Percentiles rank a stretch among this genome's conserved stretches.
These are phyloP conservation scores for Lepidurus couesii DNA, from an alignment of 1,140 invertebrate species.

Conservation along the genomic window DNA sequence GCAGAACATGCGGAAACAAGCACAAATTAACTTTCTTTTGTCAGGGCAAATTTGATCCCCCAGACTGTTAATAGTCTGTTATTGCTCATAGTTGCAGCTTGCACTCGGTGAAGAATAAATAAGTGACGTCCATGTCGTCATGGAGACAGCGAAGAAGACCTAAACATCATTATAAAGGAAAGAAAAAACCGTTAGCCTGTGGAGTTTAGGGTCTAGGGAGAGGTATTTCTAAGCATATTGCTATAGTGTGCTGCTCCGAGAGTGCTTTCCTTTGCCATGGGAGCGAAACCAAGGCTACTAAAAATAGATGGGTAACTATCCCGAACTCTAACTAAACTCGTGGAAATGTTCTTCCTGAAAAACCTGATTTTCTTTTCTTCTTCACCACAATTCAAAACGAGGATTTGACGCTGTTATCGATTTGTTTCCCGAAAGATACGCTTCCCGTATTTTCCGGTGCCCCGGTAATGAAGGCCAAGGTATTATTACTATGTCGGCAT, in stretches of 20 bases:
- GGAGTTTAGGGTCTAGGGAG: background rate
- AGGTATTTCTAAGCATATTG: background rate
- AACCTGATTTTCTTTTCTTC: too few species aligned
- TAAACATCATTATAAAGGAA: conserved; percentile 12
- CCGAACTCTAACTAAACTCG: too few species aligned
- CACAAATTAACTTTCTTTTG: background rate
- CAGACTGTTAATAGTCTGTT: conserved; percentile 19
- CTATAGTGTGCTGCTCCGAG: background rate
- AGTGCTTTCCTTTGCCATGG: conserved; percentile 18
- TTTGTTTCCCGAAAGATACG: too few species aligned
- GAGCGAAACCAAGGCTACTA: background rate
- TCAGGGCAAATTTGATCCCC: background rate
- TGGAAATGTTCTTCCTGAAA: too few species aligned
- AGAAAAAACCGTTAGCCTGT: background rate
- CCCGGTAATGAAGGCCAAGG: too few species aligned
- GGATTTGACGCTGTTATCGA: too few species aligned
- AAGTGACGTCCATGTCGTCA: background rate
- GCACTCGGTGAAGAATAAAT: background rate
- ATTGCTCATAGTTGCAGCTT: conserved; percentile 3
- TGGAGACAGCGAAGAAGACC: conserved; percentile 9
- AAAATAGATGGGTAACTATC: background rate
- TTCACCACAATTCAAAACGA: too few species aligned
- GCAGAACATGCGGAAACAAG: background rate
- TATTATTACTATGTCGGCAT: too few species aligned
- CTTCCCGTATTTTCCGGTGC: too few species aligned